Evolutionary conservation across 2,113 vertebrate species (phyloP), one percentile per base, ranked within the genome.

Genomic region (Cathartes aura): DNA sequence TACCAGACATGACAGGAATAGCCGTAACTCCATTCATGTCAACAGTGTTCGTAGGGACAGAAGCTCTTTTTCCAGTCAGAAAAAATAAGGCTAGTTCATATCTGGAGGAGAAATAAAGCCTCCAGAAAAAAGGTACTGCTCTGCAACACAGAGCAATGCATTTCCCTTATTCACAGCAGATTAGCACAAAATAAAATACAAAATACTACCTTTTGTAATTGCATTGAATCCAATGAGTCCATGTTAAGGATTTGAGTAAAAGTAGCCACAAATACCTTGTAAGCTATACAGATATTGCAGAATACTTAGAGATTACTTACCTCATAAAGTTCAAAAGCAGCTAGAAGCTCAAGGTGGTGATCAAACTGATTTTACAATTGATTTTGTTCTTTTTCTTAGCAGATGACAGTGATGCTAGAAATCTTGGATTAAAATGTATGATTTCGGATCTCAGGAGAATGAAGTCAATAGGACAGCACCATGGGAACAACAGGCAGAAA

Each of bases 1-100:
- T 87, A 96, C 63, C 63, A 96, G 64, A 94, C 42, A 87, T 36
- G 89, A 94, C 89, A 97, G 76, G 38, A 96, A 95, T 59, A 94
- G 83, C 75, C 3, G 0, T 71, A 93, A 84, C 59, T 89, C 83
- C 67, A 48, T 78, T 94, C 60, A 34, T 63, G 50, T 89, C 87
- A 89, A 67, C 56, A 83, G 67, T n/a, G 63, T 83, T 95, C 82
- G 76, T 0, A 62, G 42, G 75, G 82, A 93, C 53, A 89, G 52
- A 71, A 91, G 76, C 34, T 63, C 42, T 94, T 96, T 82, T 79
- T 64, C 89, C 78, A 94, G 87, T 79, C 89, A 94, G 64, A 93
- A 96, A 68, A 96, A 96, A 91, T 95, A 94, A 95, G 73, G 64
- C 70, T 93, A 68, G 38, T 48, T 56, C 38, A 11, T 85, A 89